phyloP scores from a whole-genome alignment of 2,888 invertebrate genomes.

The Phragmatobia fuliginosa region DNA sequence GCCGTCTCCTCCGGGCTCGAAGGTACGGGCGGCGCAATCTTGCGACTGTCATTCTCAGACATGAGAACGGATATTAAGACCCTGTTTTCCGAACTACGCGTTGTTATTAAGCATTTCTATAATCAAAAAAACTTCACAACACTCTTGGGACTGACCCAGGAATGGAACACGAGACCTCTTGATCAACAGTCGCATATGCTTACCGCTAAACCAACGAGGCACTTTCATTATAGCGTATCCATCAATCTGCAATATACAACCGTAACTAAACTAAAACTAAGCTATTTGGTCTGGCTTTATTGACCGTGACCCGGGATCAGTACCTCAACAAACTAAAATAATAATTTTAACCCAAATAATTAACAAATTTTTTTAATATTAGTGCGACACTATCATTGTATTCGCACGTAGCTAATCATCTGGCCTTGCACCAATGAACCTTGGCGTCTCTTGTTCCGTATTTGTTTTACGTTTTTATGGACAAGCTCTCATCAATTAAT shows the following conservation, averaged over 20 bases:
- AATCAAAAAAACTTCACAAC: too few species aligned
- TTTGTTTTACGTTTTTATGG: not conserved
- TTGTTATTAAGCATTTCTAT: too few species aligned
- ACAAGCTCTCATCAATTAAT: not conserved
- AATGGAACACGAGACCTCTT: too few species aligned
- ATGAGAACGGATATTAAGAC: too few species aligned
- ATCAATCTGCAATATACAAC: not conserved
- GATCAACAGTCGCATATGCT: too few species aligned
- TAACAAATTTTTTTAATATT: not conserved
- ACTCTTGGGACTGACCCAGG: too few species aligned
- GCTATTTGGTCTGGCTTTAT: not conserved
- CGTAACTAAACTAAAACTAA: not conserved
- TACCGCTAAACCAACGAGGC: too few species aligned
- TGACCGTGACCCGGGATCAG: not conserved
- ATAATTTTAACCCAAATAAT: not conserved
- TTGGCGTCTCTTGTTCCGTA: not conserved
- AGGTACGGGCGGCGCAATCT: too few species aligned
- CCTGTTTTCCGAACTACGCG: too few species aligned
- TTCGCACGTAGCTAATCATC: not conserved
- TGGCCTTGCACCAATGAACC: not conserved
- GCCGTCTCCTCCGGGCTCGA: too few species aligned
- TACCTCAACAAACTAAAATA: not conserved
- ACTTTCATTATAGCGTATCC: not conserved
- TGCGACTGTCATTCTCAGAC: too few species aligned
- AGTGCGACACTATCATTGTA: not conserved